These are phyloP conservation scores for Verasper variegatus DNA, from an alignment of 2,113 vertebrate genomes.

Conservation along the genomic window DNA sequence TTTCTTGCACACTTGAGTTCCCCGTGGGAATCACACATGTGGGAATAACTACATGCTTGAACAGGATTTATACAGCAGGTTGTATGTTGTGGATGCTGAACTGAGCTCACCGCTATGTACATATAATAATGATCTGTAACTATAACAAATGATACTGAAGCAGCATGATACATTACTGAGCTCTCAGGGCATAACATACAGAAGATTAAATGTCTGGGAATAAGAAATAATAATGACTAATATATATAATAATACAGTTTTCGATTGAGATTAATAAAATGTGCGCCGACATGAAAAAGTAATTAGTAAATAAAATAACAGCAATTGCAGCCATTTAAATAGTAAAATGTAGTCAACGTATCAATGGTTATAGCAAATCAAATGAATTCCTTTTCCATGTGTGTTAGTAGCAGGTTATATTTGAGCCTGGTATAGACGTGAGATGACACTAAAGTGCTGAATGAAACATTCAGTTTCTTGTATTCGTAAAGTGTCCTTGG, in stretches of 20 bases:
- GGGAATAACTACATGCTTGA: neutral
- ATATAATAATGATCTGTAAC: conserved; percentile 10
- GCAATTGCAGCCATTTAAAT: too few species aligned
- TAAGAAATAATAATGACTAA: neutral
- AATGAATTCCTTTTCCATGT: too few species aligned
- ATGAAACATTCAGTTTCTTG: neutral
- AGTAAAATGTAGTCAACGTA: too few species aligned
- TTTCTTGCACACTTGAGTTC: conserved; percentile 4
- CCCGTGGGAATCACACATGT: neutral
- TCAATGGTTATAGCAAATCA: too few species aligned
- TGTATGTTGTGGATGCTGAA: neutral
- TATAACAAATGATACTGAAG: neutral
- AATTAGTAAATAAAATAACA: too few species aligned
- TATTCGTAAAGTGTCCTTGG: neutral
- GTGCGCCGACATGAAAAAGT: too few species aligned
- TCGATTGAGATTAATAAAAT: neutral
- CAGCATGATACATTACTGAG: conserved; percentile 13
- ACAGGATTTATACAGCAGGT: neutral
- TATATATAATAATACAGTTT: neutral
- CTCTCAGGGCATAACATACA: neutral
- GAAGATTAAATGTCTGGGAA: conserved; percentile 3
- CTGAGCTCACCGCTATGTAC: neutral
- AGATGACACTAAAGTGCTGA: neutral
- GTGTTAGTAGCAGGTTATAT: too few species aligned
- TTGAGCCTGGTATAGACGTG: too few species aligned